phyloP scores from a whole-genome alignment of 1,140 invertebrate genomes.

The Melitaea cinxia region DNA sequence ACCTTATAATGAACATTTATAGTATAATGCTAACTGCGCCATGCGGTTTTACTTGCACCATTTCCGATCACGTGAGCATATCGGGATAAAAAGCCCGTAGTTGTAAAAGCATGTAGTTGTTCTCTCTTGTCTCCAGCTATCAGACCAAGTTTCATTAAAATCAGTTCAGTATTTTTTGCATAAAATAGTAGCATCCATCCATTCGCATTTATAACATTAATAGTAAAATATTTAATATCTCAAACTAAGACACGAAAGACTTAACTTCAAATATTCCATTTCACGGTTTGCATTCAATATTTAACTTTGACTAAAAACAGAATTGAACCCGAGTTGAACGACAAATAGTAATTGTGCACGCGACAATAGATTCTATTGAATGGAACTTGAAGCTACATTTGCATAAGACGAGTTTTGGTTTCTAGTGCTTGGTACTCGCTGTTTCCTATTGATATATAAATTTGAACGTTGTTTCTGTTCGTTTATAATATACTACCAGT shows the following conservation, averaged over 20 bases:
- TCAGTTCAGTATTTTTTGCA: no score
- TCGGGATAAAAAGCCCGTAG: no score
- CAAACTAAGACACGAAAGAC: neutral
- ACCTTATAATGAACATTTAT: no score
- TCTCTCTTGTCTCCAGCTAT: no score
- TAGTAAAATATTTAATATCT: no score
- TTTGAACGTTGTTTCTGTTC: neutral
- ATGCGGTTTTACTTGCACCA: no score
- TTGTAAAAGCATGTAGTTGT: no score
- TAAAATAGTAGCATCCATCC: no score
- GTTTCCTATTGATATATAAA: neutral
- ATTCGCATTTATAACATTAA: no score
- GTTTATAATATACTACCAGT: neutral
- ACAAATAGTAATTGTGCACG: constrained; percentile 10
- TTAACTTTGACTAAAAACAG: constrained; percentile 29
- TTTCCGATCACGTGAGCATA: no score
- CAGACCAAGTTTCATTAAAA: no score
- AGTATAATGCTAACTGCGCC: no score
- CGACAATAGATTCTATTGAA: constrained; percentile 11
- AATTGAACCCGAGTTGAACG: constrained; percentile 11
- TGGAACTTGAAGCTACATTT: neutral
- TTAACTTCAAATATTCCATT: constrained; percentile 39
- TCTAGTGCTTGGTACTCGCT: neutral
- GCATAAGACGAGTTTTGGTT: neutral
- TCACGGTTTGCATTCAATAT: constrained; percentile 54